phyloP scores from a whole-genome alignment of 2,888 invertebrate species.

The Zhuqinia jingwanae region DNA sequence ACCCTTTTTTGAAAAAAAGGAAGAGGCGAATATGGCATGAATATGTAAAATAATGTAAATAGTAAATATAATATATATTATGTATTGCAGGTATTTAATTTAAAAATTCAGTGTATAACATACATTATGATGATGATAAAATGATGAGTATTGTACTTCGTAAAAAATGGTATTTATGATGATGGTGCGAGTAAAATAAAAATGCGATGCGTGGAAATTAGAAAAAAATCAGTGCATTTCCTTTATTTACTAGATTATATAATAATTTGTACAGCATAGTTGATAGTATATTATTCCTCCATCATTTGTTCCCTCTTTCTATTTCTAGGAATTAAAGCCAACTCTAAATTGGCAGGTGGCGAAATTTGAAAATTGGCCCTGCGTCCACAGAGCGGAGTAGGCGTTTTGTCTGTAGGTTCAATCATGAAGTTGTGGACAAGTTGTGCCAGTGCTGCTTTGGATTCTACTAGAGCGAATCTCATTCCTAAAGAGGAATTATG shows the following conservation, averaged over 20 bases:
- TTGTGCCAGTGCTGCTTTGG: slow-evolving; percentile 42
- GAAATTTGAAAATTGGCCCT: slow-evolving; percentile 35
- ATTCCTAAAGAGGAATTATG: slow-evolving; percentile 39
- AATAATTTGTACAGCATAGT: too few relatives aligned
- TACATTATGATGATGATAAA: not conserved
- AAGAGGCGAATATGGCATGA: not conserved
- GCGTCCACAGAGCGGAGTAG: slow-evolving; percentile 27
- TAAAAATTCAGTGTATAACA: not conserved
- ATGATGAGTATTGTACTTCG: slow-evolving; percentile 4
- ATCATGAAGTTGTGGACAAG: slow-evolving; percentile 40
- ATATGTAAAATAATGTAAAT: not conserved
- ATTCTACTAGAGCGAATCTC: slow-evolving; percentile 53
- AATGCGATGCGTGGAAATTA: not conserved
- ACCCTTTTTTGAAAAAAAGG: not conserved
- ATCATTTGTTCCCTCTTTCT: too few relatives aligned
- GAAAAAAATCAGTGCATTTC: not conserved
- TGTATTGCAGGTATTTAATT: not conserved
- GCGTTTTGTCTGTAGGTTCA: slow-evolving; percentile 48
- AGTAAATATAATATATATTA: not conserved
- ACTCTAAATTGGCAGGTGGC: not conserved
- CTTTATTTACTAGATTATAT: too few relatives aligned
- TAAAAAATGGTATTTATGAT: not conserved
- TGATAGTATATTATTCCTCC: too few relatives aligned
- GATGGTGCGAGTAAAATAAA: not conserved
- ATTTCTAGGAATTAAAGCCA: slow-evolving; percentile 30